Evolutionary conservation across 2,113 vertebrate species (phyloP), one percentile per base, ranked within the genome.

Genomic region (Promerops cafer): DNA sequence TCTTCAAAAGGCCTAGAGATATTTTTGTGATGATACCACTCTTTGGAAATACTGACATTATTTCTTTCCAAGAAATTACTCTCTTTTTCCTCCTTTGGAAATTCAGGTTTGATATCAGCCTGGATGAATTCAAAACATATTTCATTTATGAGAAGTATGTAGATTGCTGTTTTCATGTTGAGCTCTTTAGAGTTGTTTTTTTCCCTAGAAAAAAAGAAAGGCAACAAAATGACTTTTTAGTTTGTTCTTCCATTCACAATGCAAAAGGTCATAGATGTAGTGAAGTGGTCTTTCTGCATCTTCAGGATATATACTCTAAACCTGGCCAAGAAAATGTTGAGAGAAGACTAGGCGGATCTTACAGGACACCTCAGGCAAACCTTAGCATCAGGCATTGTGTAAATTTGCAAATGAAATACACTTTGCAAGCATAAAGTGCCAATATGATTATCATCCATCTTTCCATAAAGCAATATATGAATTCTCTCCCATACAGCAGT

Each of bases 81-180:
- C 22, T 77, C 72, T 17, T 78, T 64, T 50, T 92, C 70, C 15
- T 66, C 84, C 15, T 64, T 71, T 10, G 28, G 45, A 60, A 45
- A 19, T 42, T 57, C 77, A 53, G 31, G 28, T 37, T 66, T 92
- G 56, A 45, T 87, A 63, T 30, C 68, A 61, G 63, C 83, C 44
- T 56, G 53, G 50, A 70, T 28, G 3, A 87, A 53, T 56, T 27
- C 94, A 91, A 89, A 53, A 64, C 71, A 97, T 11, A 96, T 45
- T 93, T 95, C 75, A 80, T 96, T 90, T 61, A 98, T 59, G 26
- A 97, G 50, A 31, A 96, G 50, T 33, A 98, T 40, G 33, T 42
- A 95, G 93, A 89, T 94, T 64, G 53, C 95, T 68, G 11, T 49
- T 95, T 90, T 94, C 97, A 97, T 98, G 31, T 27, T 96, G 84